Conservation (phyloP, 2,888 invertebrate species). For the Sinodicranocentrus sp. region DNA sequence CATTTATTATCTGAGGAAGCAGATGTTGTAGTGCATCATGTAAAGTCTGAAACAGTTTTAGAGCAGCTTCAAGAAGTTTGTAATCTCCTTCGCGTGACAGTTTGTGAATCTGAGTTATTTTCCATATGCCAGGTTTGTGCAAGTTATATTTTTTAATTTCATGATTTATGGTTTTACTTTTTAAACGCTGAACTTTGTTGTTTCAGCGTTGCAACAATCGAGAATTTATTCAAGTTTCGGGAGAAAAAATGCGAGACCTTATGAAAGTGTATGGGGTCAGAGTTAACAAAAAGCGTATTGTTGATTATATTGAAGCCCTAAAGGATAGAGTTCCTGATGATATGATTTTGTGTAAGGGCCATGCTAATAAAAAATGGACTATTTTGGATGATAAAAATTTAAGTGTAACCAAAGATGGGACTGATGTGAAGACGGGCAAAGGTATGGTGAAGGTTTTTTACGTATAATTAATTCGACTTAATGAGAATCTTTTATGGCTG, state of each 20-base stretch:
- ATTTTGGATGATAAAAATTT: conserved; percentile 10
- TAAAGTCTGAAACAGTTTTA: conserved; percentile 81
- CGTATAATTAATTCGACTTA: neutral
- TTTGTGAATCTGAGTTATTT: conserved; percentile 84
- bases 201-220: conserved; percentile 81
- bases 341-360: conserved; percentile 33
- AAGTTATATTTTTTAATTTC: neutral
- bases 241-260: conserved; percentile 75
- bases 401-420: neutral
- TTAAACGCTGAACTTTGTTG: conserved; percentile 53
- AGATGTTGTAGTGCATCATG: too few species aligned
- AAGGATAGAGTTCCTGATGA: conserved; percentile 26
- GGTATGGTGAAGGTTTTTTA: neutral
- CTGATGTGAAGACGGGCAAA: neutral
- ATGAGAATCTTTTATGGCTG: neutral
- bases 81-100: conserved; percentile 83
- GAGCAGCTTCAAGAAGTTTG: conserved; percentile 85
- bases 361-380: neutral
- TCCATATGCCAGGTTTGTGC: conserved; percentile 85
- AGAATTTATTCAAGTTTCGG: conserved; percentile 79
- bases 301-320: neutral
- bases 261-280: conserved; percentile 7
- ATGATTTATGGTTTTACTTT: conserved; percentile 1
- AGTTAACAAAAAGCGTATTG: neutral
- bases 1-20: too few species aligned